These are phyloP conservation scores for Leucophora obtusa DNA, from an alignment of 2,888 invertebrate genomes.

Conservation along the genomic window DNA sequence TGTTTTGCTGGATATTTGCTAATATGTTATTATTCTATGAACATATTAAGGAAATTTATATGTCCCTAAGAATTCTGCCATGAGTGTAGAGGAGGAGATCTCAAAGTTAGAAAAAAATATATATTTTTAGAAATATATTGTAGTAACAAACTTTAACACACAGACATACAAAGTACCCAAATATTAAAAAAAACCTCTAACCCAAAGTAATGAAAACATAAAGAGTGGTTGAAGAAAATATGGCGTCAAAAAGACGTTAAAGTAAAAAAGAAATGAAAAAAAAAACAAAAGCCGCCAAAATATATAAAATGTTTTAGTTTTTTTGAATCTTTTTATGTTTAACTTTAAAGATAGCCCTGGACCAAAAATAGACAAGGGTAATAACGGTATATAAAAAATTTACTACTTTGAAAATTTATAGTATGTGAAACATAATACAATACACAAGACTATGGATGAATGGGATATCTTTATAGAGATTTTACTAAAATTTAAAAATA, in stretches of 20 bases:
- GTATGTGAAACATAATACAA: slow-evolving; percentile 17
- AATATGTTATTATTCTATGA: too few relatives aligned
- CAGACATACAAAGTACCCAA: not conserved
- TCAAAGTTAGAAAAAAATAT: slow-evolving; percentile 9
- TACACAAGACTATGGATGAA: not conserved
- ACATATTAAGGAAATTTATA: too few relatives aligned
- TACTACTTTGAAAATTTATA: slow-evolving; percentile 30
- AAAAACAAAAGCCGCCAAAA: slow-evolving; percentile 44
- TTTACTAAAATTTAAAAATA: not conserved
- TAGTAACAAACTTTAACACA: slow-evolving; percentile 8
- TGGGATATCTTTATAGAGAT: not conserved
- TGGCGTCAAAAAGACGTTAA: slow-evolving; percentile 50
- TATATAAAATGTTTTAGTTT: slow-evolving; percentile 16
- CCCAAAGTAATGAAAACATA: not conserved
- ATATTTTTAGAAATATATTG: slow-evolving; percentile 23
- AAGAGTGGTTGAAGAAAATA: slow-evolving; percentile 20
- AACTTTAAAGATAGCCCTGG: slow-evolving; percentile 39
- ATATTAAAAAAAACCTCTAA: not conserved
- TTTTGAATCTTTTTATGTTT: not conserved
- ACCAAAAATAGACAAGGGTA: slow-evolving; percentile 46
- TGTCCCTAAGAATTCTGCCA: too few relatives aligned
- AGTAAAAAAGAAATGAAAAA: slow-evolving; percentile 14
- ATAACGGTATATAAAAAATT: slow-evolving; percentile 33
- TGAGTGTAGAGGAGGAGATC: not conserved
- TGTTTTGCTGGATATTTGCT: too few relatives aligned